Percentiles rank a stretch among this genome's conserved stretches.
Evolutionary conservation across 1,140 invertebrate genomes (phyloP).

Genomic region (Aphis craccivora): DNA sequence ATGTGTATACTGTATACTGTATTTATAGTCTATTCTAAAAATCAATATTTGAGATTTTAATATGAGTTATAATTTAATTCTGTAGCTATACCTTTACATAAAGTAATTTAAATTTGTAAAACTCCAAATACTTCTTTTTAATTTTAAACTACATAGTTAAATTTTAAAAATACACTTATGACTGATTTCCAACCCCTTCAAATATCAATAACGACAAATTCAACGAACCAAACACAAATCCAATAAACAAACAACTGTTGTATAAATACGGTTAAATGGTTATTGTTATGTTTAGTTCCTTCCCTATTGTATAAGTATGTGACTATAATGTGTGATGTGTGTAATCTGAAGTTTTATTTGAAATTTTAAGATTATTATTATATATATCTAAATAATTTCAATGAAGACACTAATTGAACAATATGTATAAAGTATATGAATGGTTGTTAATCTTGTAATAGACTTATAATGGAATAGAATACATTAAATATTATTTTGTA

Average conservation of each 20-base stretch:
- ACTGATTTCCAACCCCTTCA: background rate
- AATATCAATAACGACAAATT: constrained; percentile 20
- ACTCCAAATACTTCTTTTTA: background rate
- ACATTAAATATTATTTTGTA: too few relatives aligned
- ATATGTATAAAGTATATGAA: too few relatives aligned
- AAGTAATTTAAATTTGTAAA: background rate
- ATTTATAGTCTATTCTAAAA: background rate
- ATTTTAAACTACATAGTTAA: background rate
- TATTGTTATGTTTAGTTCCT: background rate
- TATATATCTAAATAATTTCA: background rate
- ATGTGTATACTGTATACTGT: too few relatives aligned
- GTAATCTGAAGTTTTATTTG: background rate
- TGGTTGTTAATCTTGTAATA: too few relatives aligned
- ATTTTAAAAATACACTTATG: background rate
- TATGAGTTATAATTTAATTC: background rate
- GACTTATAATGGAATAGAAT: too few relatives aligned
- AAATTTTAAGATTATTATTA: background rate
- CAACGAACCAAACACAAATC: constrained; percentile 17
- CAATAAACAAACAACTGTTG: constrained; percentile 21
- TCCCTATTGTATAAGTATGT: background rate
- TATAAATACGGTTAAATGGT: constrained; percentile 12
- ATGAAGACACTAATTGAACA: too few relatives aligned
- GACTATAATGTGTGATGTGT: background rate
- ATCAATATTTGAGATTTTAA: background rate
- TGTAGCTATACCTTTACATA: background rate